Evolutionary conservation across 2,113 vertebrate species (phyloP), one percentile per base, ranked within the genome.

Genomic region (Scophthalmus maximus): DNA sequence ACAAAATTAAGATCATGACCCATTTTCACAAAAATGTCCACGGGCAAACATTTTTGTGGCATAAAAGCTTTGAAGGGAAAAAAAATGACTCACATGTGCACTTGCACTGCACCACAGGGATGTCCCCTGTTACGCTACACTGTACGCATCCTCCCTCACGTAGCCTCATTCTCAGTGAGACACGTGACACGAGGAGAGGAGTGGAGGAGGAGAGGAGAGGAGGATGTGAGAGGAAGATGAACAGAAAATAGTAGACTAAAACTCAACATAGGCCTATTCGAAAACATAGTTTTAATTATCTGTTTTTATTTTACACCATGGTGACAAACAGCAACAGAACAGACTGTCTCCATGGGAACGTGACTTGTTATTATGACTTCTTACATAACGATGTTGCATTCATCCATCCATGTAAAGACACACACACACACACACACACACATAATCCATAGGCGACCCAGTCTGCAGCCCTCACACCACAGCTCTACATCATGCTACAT

Each of bases 111-210:
- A 64, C 67, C 67, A 73, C 52, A 76, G 76, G 87, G 64, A 88
- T 84, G 88, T 82, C 82, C 90, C 84, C 60, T 65, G 36, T 72
- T 71, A 7, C 74, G 22, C 46, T n/a, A n/a, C 17, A 17, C 23
- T 26, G 68, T 42, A 83, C 83, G 55, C 79, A 32, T 71, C 59
- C 46, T 81, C n/a, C 64, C 40, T 81, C 88, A 91, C 88, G 87
- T 91, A 90, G 69, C 42, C 80, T 56, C 7, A 18, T 7, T 46
- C 30, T 57, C 50, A 47, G 32, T 49, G 18, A 49, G 56, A 65
- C 83, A 74, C 76, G 49, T 42, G 32, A 50, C 36, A 59, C 26
- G 32, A 30, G 34, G 18, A 47, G 58, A 57, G 23, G 15, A 40
- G 27, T 3, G 8, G 15, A 10, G 44, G 17, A 55, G 30, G 11